Evolutionary conservation across 1,140 invertebrate genomes (phyloP).

Genomic region (Cydia splendana): DNA sequence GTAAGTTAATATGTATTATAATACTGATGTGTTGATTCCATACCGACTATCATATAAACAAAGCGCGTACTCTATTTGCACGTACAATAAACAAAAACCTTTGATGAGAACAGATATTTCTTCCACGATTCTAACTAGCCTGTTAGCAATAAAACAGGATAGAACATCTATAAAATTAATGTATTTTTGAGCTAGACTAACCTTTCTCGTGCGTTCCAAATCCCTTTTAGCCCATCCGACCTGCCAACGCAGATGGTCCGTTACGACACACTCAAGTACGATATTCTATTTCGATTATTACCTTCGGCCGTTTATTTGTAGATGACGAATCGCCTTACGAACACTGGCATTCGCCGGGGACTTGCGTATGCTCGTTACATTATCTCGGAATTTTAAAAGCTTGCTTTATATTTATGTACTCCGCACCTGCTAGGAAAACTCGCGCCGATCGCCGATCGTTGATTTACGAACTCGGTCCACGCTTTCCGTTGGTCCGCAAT

Average conservation of each 20-base stretch:
- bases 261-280: slow-evolving; percentile 72
- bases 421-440: slow-evolving; percentile 34
- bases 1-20: slow-evolving; percentile 21
- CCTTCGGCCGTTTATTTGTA: slow-evolving; percentile 76
- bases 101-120: slow-evolving; percentile 30
- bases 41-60: slow-evolving; percentile 29
- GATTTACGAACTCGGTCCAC: slow-evolving; percentile 14
- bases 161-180: slow-evolving; percentile 11
- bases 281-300: slow-evolving; percentile 79
- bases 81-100: slow-evolving; percentile 29
- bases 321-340: slow-evolving; percentile 72
- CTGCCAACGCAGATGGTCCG: slow-evolving; percentile 66
- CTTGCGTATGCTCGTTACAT: slow-evolving; percentile 69
- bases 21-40: slow-evolving; percentile 23
- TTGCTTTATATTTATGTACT: slow-evolving; percentile 50
- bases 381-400: slow-evolving; percentile 79
- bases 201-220: slow-evolving; percentile 54
- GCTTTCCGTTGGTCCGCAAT: neutral
- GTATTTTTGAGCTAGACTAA: slow-evolving; percentile 16
- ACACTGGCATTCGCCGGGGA: slow-evolving; percentile 51
- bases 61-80: slow-evolving; percentile 19
- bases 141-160: slow-evolving; percentile 25
- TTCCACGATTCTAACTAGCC: neutral
- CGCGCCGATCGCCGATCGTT: slow-evolving; percentile 1
- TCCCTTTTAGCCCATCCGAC: slow-evolving; percentile 52